Base-by-base conservation (phyloP, 2,797 vertebrate species). In the Danio aesculapii region DNA sequence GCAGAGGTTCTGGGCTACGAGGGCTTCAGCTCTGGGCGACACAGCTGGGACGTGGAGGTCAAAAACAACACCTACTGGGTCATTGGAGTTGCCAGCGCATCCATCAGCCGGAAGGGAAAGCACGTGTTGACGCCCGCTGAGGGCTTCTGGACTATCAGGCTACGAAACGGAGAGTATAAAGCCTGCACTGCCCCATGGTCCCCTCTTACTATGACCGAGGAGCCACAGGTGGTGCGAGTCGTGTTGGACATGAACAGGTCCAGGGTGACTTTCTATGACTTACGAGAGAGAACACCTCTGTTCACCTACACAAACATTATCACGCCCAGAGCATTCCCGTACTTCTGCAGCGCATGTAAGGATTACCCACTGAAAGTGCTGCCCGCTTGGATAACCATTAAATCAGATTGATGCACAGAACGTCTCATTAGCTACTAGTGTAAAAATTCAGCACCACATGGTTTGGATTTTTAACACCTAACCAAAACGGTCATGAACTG, bases 121-220 rank as follows among this genome's bases (percentile, higher is more conserved):
- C 92, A 94, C 0, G 90, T 95, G 30, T 86, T 95, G 86, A 95
- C 93, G 0, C 94, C 95, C 5, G 90, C 92, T 0, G 93, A 92
- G 84, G 95, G 95, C 70, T 95, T 95, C 89, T 95, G 94, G 94
- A 93, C 93, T 19, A 92, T 95, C 49, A 87, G 94, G 57, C 93
- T 93, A 84, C 92, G 94, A 3, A 95, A 95, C 0, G 91, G 91
- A 39, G 94, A 95, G 79, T 93, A 95, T n/a, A 95, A 95, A 79
- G 95, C 95, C 70, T 95, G 94, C 74, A 93, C 94, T 0, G 93
- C 94, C 2, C 95, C 94, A 0, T 95, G 94, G 93, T 90, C 92
- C 16, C 87, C 92, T 0, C 91, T 95, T 53, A 92, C 86, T 73
- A 93, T 94, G 92, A 91, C 44, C 3, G 87, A 67, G 71, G 86